Conservation (phyloP, 2,113 vertebrate genomes). For the Cyprinodon variegatus region DNA sequence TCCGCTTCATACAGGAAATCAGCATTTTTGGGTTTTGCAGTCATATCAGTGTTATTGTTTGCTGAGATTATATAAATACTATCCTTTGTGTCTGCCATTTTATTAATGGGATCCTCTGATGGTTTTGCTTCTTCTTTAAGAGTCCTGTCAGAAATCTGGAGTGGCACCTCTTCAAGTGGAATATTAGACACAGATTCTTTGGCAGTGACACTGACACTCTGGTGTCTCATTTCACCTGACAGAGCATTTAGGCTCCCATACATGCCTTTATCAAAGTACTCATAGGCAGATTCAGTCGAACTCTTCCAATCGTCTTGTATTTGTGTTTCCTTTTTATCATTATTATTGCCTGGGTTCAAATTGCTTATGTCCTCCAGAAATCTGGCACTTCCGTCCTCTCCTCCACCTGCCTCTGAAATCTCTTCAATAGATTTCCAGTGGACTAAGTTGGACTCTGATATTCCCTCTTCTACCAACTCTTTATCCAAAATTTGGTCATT, state of each 20-base stretch:
- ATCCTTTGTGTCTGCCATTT: slow-evolving; percentile 35
- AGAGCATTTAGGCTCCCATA: slow-evolving; percentile 78
- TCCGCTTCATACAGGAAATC: slow-evolving; percentile 26
- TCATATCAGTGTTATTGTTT: slow-evolving; percentile 29
- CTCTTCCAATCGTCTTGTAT: slow-evolving; percentile 62
- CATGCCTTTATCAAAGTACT: slow-evolving; percentile 49
- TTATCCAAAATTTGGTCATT: slow-evolving; percentile 60
- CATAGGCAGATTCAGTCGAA: slow-evolving; percentile 52
- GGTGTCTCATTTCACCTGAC: slow-evolving; percentile 73
- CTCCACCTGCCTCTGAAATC: slow-evolving; percentile 79
- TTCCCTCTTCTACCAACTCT: slow-evolving; percentile 50
- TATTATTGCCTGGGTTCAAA: slow-evolving; percentile 68
- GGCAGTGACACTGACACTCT: slow-evolving; percentile 57
- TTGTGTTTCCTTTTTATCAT: slow-evolving; percentile 50
- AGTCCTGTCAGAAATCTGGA: slow-evolving; percentile 22
- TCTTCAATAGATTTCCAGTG: slow-evolving; percentile 79
- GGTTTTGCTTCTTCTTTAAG: slow-evolving; percentile 25
- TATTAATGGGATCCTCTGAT: slow-evolving; percentile 39
- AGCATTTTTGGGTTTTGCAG: slow-evolving; percentile 17
- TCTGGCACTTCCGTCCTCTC: slow-evolving; percentile 69
- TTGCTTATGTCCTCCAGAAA: slow-evolving; percentile 78
- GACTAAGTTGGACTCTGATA: slow-evolving; percentile 74
- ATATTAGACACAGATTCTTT: slow-evolving; percentile 75
- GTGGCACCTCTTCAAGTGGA: slow-evolving; percentile 65
- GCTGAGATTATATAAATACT: slow-evolving; percentile 2